Base-by-base conservation (phyloP, 1,140 invertebrate species). In the Trichoplusia ni region DNA sequence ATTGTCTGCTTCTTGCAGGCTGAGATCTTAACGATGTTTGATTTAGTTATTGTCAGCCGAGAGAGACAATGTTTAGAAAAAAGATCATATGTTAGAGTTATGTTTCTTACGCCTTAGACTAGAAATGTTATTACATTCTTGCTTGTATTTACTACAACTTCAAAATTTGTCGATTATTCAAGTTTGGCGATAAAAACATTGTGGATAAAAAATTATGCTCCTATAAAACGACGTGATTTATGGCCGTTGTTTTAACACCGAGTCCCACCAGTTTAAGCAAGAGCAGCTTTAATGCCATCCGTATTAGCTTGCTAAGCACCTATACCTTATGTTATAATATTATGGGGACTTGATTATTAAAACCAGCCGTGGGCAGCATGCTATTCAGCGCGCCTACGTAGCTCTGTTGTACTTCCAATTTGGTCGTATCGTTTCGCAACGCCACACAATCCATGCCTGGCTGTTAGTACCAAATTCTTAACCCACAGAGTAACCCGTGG, bases 401-500 rank as follows among this genome's bases (percentile, higher is more conserved):
- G 63, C 49, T 47, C 33, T 21, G 51, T 62, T 60, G 33, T 60
- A 29, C 46, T 38, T 60, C 64, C 64, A 60, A 66, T 66, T 60
- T 60, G 18, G 64, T 53, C 27, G 56, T 54, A 35, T 27, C 13
- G 59, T 84, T 84, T 84, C 79, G 75, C 79, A 81, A 83, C 47
- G 58, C 68, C 54, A 42, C 38, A 58, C 54, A 64, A 67, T 25
- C 59, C 60, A 67, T 66, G 64, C 62, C 61, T 47, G 63, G 47
- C 68, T 73, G 74, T 66, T 44, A 23, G 65, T 73, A 75, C 79
- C 77, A 79, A 79, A 84, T 77, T 64, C 62, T 76, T 71, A 80
- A 66, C 81, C 81, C 69, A 73, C 78, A 73, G 72, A 71, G 60
- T 62, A 74, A 51, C 69, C 69, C 77, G 83, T 86, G 85, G 83